Base-by-base conservation (phyloP, 2,113 vertebrate genomes). In the Ciconia stormi region DNA sequence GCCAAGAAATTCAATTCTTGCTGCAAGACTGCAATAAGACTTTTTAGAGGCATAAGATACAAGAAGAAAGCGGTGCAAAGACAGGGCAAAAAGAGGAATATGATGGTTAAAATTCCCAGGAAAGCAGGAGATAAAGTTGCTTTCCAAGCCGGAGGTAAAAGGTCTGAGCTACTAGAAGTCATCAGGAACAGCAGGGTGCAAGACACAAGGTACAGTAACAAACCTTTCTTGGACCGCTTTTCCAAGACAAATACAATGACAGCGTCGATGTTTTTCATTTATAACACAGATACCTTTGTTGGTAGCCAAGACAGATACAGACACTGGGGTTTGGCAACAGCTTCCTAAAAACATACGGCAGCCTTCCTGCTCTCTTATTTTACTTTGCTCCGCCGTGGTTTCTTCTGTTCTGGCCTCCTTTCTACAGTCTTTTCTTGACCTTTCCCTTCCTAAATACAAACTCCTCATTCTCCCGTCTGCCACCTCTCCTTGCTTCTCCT, bases 331-430 rank as follows among this genome's bases (percentile, higher is more conserved):
- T 61, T 91, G 96, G 90, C 95, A 97, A 32, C 12, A 49, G 90
- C 58, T 89, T 59, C 89, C 87, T 72, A 42, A 44, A 91, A 94
- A 25, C 67, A 78, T 12, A 30, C 15, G 7, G 87, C 84, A 82
- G 36, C 70, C 10, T 74, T 83, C 85, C 95, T 61, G 36, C 73
- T 61, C 71, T 19, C 82, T 29, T 15, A 8, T 50, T 61, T 55
- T 17, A 7, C 71, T 77, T 38, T 0, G 9, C 91, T 79, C 78
- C 1, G 0, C 8, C 5, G 3, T 3, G 55, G 17, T 55, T 89
- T 93, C 95, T 84, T 11, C 95, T 90, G 67, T 84, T n/a, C 82
- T 91, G 95, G 94, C 86, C 90, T 81, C 81, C 32, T 49, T 70
- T 74, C 92, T 17, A 2, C 53, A 27, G 42, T 32, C 85, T 58